phyloP scores from a whole-genome alignment of 2,113 vertebrate genomes.

The Paramisgurnus dabryanus region DNA sequence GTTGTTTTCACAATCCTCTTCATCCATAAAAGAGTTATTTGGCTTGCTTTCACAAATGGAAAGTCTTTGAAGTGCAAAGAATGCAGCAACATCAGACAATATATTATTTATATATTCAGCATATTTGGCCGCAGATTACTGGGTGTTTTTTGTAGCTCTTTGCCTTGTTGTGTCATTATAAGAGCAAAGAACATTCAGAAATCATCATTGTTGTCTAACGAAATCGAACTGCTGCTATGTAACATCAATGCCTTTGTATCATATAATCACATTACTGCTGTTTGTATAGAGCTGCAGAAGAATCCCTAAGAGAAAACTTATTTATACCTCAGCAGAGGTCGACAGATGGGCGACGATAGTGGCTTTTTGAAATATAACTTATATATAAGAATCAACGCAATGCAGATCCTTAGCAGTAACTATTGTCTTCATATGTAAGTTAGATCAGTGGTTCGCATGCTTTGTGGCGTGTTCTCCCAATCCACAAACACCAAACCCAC shows the following conservation, averaged over 20 bases:
- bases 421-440: too few species aligned
- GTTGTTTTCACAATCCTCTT: slow-evolving; percentile 17
- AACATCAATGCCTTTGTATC: slow-evolving; percentile 27
- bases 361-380: too few species aligned
- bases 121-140: slow-evolving; percentile 38
- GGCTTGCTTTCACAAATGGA: slow-evolving; percentile 28
- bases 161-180: slow-evolving; percentile 23
- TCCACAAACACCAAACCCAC: too few species aligned
- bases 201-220: slow-evolving; percentile 20
- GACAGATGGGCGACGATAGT: too few species aligned
- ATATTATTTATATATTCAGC: slow-evolving; percentile 15
- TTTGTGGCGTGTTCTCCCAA: too few species aligned
- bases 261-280: background rate
- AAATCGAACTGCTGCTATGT: slow-evolving; percentile 25
- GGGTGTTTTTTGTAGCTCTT: slow-evolving; percentile 9
- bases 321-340: background rate
- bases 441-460: too few species aligned
- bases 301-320: background rate
- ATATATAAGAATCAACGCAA: too few species aligned
- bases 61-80: slow-evolving; percentile 38
- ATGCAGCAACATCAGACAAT: slow-evolving; percentile 29
- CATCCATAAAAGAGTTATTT: slow-evolving; percentile 30
- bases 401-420: too few species aligned
- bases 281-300: slow-evolving; percentile 1
- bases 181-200: slow-evolving; percentile 26